phyloP scores from a whole-genome alignment of 2,888 invertebrate species.

The Apodemia zela region DNA sequence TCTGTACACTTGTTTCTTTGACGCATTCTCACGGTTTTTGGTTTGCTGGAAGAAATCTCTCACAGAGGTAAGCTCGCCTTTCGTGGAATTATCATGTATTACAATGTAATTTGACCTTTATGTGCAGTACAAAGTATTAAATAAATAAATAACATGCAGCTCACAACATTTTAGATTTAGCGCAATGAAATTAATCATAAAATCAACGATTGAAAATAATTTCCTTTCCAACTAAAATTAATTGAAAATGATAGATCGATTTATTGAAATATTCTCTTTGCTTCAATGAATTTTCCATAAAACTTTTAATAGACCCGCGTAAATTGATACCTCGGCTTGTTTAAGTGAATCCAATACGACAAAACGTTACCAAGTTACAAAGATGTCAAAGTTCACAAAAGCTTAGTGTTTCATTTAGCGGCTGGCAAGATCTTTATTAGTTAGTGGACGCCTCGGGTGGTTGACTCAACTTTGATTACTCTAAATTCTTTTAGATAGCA shows the following conservation, averaged over 20 bases:
- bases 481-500: conserved; percentile 19
- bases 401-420: conserved; percentile 21
- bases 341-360: conserved; percentile 16
- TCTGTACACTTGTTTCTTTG: no score
- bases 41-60: no score
- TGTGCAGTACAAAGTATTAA: no score
- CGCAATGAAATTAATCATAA: no score
- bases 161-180: no score
- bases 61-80: no score
- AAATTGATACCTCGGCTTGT: neutral
- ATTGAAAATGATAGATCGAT: neutral
- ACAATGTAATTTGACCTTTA: no score
- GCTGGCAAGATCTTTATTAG: conserved; percentile 22
- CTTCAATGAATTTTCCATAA: neutral
- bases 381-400: conserved; percentile 23
- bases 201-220: no score
- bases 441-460: conserved; percentile 21
- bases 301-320: neutral
- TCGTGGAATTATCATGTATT: no score
- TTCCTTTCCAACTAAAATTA: no score
- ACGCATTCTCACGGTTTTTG: no score
- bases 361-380: conserved; percentile 22
- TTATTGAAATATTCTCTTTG: neutral
- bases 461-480: conserved; percentile 20
- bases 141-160: no score